Percentiles rank a stretch among this genome's conserved stretches.
These are phyloP conservation scores for Buceros bicornis DNA, from an alignment of 2,797 vertebrate species.

Conservation along the genomic window DNA sequence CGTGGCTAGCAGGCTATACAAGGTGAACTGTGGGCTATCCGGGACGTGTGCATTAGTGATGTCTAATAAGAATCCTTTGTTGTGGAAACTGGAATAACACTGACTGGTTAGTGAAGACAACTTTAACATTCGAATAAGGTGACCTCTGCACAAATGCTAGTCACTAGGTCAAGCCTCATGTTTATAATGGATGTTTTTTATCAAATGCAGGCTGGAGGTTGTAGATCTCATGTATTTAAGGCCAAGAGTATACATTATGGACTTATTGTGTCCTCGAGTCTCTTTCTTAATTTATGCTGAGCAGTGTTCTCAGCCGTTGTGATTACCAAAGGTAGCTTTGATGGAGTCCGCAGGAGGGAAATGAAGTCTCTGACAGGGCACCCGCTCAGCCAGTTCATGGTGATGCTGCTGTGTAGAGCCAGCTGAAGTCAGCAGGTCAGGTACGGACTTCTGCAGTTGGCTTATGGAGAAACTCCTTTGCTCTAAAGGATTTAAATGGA, in stretches of 20 bases:
- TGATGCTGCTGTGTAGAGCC: constrained; percentile 6
- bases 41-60: not conserved
- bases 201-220: not conserved
- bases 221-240: constrained; percentile 7
- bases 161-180: not conserved
- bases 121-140: not conserved
- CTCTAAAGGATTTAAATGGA: constrained; percentile 51
- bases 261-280: constrained; percentile 25
- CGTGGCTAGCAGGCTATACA: not conserved
- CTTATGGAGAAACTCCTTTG: constrained; percentile 35
- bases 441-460: not conserved
- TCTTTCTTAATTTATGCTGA: constrained; percentile 51
- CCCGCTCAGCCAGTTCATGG: constrained; percentile 6
- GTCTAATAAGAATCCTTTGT: not conserved
- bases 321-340: constrained; percentile 56
- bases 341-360: constrained; percentile 38
- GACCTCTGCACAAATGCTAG: not conserved
- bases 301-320: constrained; percentile 24
- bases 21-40: not conserved
- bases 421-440: constrained; percentile 62
- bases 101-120: not conserved
- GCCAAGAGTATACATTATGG: not conserved
- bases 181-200: not conserved
- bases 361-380: constrained; percentile 59
- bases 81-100: constrained; percentile 22